Evolutionary conservation across 2,888 invertebrate genomes (phyloP), one percentile per base, ranked within the genome.

Genomic region (Andrena haemorrhoa): DNA sequence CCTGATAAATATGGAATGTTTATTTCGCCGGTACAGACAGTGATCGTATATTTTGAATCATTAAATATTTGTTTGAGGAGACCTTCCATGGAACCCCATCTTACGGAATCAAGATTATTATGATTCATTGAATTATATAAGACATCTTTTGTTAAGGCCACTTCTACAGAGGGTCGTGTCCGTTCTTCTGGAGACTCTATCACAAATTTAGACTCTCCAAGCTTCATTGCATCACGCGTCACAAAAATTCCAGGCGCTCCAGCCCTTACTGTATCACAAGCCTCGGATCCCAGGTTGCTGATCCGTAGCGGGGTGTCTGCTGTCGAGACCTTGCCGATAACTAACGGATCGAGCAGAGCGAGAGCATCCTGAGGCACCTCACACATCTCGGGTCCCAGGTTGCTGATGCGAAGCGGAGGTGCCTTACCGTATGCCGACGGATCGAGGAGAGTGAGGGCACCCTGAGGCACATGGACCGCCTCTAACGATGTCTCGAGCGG

Each of bases 21-120:
- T 20, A 69, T 41, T 53, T 69, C 69, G 16, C 69, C 35, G 8
- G 58, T 56, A 16, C 29, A 71, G n/a, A 60, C 7, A 1, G 71
- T 61, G 29, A 51, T 61, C 0, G 20, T 35, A 68, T 60, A 65
- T 61, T 68, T 26, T n/a, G 20, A 23, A 10, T 35, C 16, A 33
- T 60, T 61, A n/a, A 63, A 33, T 47, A 41, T 58, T 66, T 41
- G 12, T 16, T 26, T 29, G 2, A 63, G 41, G 8, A 58, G 10
- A 2, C 47, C 1, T 10, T 68, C 12, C 7, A 68, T 3, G n/a
- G 31, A 31, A 20, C 31, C 7, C 51, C 66, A 66, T 49, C 8
- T 29, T 31, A 66, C 20, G 29, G 66, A 16, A 16, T 66, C 51
- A 0, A 66, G 29, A 12, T 20, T 10, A 16, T 66, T 66, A 2